phyloP scores from a whole-genome alignment of 2,113 vertebrate species.

The Callopanchax toddi region DNA sequence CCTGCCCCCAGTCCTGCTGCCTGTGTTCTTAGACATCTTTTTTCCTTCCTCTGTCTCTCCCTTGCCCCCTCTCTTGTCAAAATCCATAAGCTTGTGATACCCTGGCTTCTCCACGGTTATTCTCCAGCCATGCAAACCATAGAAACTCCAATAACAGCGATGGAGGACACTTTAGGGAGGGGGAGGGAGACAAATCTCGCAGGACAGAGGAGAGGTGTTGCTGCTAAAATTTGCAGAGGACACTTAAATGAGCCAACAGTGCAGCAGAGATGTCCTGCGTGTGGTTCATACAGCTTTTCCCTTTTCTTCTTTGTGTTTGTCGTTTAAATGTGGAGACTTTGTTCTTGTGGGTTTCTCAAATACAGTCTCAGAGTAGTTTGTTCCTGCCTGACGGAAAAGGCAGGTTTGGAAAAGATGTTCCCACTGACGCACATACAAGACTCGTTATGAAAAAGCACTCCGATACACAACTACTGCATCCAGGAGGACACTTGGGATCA shows the following conservation, averaged over 20 bases:
- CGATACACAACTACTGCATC: conserved; percentile 74
- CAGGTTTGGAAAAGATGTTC: conserved; percentile 66
- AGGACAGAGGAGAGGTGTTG: conserved; percentile 62
- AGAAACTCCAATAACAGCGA: conserved; percentile 82
- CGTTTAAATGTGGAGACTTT: conserved; percentile 34
- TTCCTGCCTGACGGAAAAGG: conserved; percentile 57
- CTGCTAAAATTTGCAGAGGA: conserved; percentile 49
- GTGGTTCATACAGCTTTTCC: conserved; percentile 39
- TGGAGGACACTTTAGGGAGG: conserved; percentile 53
- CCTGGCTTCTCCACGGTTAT: conserved; percentile 99
- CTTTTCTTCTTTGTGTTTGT: conserved; percentile 36
- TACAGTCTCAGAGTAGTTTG: conserved; percentile 67
- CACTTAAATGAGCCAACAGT: conserved; percentile 44
- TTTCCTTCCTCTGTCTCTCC: conserved; percentile 94
- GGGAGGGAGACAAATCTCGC: conserved; percentile 46
- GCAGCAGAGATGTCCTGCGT: conserved; percentile 26
- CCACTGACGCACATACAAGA: conserved; percentile 60
- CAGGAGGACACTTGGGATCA: conserved; percentile 72
- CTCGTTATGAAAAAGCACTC: conserved; percentile 67
- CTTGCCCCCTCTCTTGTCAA: conserved; percentile 99
- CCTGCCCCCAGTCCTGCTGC: conserved; percentile 84
- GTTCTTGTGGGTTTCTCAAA: conserved; percentile 34
- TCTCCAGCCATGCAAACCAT: conserved; percentile 91
- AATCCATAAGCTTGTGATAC: conserved; percentile 99
- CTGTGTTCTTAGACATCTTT: conserved; percentile 91